A percentile compares a stretch with the other conserved stretches of the same genome.
These are phyloP conservation scores for Brachypalpus laphriformis DNA, from an alignment of 2,888 invertebrate genomes.

Conservation along the genomic window DNA sequence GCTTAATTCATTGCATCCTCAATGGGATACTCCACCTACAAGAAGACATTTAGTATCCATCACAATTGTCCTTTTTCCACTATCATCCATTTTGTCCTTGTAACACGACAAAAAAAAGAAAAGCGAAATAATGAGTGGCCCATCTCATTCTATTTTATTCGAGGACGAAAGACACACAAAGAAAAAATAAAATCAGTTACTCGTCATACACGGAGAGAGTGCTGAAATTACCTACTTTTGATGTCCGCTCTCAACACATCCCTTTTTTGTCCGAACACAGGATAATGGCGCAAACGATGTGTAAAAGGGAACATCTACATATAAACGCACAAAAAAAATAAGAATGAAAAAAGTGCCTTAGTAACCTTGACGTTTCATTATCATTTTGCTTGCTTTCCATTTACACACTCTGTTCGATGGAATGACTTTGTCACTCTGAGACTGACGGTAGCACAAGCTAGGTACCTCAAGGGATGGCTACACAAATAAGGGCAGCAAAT, in stretches of 20 bases:
- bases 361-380: slow-evolving; percentile 32
- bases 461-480: slow-evolving; percentile 8
- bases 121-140: slow-evolving; percentile 20
- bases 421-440: neutral
- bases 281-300: neutral
- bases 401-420: slow-evolving; percentile 19
- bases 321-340: neutral
- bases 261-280: slow-evolving; percentile 1
- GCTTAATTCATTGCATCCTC: slow-evolving; percentile 22
- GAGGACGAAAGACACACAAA: neutral
- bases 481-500: slow-evolving; percentile 16
- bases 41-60: slow-evolving; percentile 9
- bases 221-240: slow-evolving; percentile 33
- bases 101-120: neutral
- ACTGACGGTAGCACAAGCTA: neutral
- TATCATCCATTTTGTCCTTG: slow-evolving; percentile 1
- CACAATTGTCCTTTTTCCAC: slow-evolving; percentile 27
- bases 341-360: neutral
- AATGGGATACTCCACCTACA: slow-evolving; percentile 10
- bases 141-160: slow-evolving; percentile 13
- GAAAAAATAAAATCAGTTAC: neutral
- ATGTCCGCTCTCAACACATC: slow-evolving; percentile 14
- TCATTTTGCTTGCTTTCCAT: slow-evolving; percentile 22
- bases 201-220: slow-evolving; percentile 31
- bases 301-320: neutral